Conservation (phyloP, 2,113 vertebrate species). For the Polypterus senegalus region DNA sequence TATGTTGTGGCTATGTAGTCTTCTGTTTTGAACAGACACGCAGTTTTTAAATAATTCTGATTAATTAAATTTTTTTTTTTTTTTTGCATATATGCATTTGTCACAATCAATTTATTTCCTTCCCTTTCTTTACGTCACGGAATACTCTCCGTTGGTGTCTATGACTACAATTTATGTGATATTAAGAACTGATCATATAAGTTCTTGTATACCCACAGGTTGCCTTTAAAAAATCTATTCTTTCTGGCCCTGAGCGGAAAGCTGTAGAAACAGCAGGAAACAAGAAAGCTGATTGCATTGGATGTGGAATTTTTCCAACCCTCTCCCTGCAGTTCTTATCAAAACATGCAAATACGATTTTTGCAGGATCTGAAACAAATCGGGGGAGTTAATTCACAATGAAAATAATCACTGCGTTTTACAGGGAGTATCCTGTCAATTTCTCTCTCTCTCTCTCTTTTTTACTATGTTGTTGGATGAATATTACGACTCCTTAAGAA, state of each 20-base stretch:
- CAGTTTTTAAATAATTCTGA: no score
- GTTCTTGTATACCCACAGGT: no score
- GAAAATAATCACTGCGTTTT: conserved; percentile 33
- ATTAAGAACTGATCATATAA: no score
- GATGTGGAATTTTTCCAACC: conserved; percentile 19
- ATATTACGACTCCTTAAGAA: conserved; percentile 33
- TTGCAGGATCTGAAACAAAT: conserved; percentile 30
- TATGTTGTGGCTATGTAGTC: no score
- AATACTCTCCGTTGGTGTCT: no score
- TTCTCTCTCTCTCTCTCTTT: conserved; percentile 25
- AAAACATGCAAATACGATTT: conserved; percentile 40
- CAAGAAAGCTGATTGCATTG: conserved; percentile 18
- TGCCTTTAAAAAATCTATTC: neutral
- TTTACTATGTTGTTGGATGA: conserved; percentile 22
- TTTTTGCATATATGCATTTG: no score
- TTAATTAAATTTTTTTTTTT: no score
- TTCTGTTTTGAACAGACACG: no score
- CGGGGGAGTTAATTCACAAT: conserved; percentile 28
- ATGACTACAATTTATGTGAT: no score
- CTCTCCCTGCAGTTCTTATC: conserved; percentile 27
- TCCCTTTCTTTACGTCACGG: no score
- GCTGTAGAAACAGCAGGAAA: conserved; percentile 16
- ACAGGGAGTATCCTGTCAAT: conserved; percentile 27
- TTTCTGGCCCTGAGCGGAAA: conserved; percentile 10
- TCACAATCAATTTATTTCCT: no score